Evolutionary conservation across 2,888 invertebrate species (phyloP), one percentile per base, ranked within the genome.

Genomic region (Ecliptopera silaceata): DNA sequence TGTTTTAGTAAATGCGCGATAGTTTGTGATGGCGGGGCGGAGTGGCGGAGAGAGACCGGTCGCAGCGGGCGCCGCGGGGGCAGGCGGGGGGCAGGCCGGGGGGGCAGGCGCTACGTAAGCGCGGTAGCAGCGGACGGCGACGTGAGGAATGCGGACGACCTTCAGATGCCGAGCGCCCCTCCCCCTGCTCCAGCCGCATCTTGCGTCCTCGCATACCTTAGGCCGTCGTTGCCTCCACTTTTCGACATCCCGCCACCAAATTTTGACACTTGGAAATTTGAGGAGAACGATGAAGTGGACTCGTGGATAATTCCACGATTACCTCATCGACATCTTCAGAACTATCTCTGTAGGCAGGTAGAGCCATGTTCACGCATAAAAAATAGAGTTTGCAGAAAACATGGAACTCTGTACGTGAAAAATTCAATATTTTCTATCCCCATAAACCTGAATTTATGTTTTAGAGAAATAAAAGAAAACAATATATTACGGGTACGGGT

Each of bases 111-210:
- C 90, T 90, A 91, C 91, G 91, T 91, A 91, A 91, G 89, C 90
- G 90, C 90, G 89, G 91, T 90, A 90, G 91, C 90, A 79, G 88
- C 88, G 89, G 90, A 83, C 88, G 88, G 88, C 88, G 89, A 88
- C 88, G 88, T 84, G 82, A 84, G 90, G 91, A 90, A 91, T 91
- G 91, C 90, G 90, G 91, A 87, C 90, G 91, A 89, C 91, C 91
- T 91, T 91, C 90, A 89, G 86, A 89, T 89, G 85, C 88, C 90
- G 88, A 87, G 80, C 84, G 85, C 89, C 88, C 88, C 88, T 86
- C 89, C 88, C 87, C 83, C 80, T 74, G 77, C 80, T 82, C 86
- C 81, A 76, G 86, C 88, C 90, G 86, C 89, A 88, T 89, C 89
- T 88, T 85, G 90, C 89, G 89, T 86, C 88, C 90, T 88, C 90